Conservation (phyloP, 2,888 invertebrate genomes). For the Tetheella fluctuosa region DNA sequence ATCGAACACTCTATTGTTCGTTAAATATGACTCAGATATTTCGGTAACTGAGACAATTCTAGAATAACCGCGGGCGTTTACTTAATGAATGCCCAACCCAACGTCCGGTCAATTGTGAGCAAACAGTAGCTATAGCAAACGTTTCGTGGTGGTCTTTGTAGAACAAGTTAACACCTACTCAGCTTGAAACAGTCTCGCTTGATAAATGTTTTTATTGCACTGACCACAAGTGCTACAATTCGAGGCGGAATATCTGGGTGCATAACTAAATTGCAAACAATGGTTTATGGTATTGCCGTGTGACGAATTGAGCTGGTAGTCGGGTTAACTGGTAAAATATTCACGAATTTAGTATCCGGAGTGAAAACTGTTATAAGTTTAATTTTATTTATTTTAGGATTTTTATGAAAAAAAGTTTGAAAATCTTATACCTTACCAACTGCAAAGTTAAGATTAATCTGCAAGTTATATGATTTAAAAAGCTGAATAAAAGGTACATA, state of each 20-base stretch:
- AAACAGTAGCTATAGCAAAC: constrained; percentile 51
- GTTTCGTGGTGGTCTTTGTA: constrained; percentile 68
- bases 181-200: constrained; percentile 39
- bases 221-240: constrained; percentile 65
- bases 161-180: constrained; percentile 65
- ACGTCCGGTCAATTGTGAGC: constrained; percentile 57
- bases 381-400: too few relatives aligned
- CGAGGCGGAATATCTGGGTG: constrained; percentile 67
- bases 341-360: constrained; percentile 10
- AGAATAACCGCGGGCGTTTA: constrained; percentile 38
- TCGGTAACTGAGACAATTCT: constrained; percentile 40
- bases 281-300: constrained; percentile 62
- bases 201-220: constrained; percentile 68
- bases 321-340: constrained; percentile 42
- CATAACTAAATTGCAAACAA: constrained; percentile 73
- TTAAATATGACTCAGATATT: constrained; percentile 35
- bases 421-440: too few relatives aligned
- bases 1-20: constrained; percentile 11
- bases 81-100: constrained; percentile 35
- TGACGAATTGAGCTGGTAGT: constrained; percentile 65
- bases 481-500: too few relatives aligned
- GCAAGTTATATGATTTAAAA: too few relatives aligned
- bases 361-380: neutral
- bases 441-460: too few relatives aligned
- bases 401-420: too few relatives aligned